Base-by-base conservation (phyloP, 2,113 vertebrate genomes). In the Phylloscopus trochilus region DNA sequence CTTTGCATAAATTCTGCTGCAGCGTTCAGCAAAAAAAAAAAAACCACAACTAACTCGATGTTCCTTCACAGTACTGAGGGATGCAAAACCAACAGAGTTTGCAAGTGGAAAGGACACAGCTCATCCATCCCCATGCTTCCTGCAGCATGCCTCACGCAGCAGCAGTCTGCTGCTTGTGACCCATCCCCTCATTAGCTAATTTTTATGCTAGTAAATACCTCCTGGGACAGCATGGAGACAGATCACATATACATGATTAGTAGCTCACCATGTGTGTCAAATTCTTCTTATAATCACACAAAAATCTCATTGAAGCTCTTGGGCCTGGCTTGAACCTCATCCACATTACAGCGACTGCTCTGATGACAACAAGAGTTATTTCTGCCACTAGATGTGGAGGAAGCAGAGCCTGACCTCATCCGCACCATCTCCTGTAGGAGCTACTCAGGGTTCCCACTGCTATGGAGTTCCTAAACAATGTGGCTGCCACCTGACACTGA, bases 231-330 rank as follows among this genome's bases (percentile, higher is more conserved):
- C 7, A 11, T 23, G 39, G 52, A 77, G 79, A 60, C 56, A 86
- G 83, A 96, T 83, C 75, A 46, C 66, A 70, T 83, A 82, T 52
- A 92, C 82, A 51, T 6, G 22, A 63, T 72, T 47, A 80, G 69
- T 35, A 83, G 68, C 41, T 91, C 60, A 56, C 68, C 49, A 41
- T 14, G 52, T 92, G 59, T 72, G 76, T 97, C 87, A 93, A 73
- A 93, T 90, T 82, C 77, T 92, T 94, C 73, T 63, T 89, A 94
- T 59, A 95, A 87, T 77, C 56, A 3, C 94, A 91, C 67, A 92
- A 87, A 96, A 92, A 95, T 97, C 85, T 88, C 90, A 92, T 49
- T 95, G 92, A 97, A 91, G 89, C 73, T 88, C 84, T 43, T 31
- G 72, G 79, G 79, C 53, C 78, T 89, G 82, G 56, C 84, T 86